Evolutionary conservation across 2,113 vertebrate genomes (phyloP), one percentile per base, ranked within the genome.

Genomic region (Oryzias curvinotus): DNA sequence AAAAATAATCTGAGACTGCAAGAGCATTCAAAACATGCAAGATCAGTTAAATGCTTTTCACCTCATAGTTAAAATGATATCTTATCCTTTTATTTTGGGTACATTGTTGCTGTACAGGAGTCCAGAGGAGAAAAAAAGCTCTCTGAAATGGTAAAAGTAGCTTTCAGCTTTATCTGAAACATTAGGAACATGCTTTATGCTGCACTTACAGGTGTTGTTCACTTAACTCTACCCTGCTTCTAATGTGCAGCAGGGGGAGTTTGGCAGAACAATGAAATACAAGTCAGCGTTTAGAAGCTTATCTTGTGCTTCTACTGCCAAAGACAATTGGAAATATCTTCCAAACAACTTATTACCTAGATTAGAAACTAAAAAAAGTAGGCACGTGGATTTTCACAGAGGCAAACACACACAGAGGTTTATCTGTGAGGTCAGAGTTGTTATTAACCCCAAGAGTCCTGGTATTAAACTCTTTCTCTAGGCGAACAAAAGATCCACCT

Each of bases 401-500:
- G 17, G 19, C 62, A 65, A 50, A 71, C 19, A 68, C 69, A 73
- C 73, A 70, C 56, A 63, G 54, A 68, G 54, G 59, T 79, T 88
- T 90, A 90, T 89, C 85, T 77, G 57, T n/a, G 28, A 78, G 87
- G 88, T 89, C 88, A 87, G 82, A 81, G 62, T 75, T 79, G 80
- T 82, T 82, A 91, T 89, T 91, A 90, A 90, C 89, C 86, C 73
- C 86, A 0, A 19, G 63, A 75, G 81, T 69, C 65, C 63, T 52
- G 50, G 68, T 74, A 78, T 83, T 83, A 81, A 83, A 85, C 51
- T 77, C 72, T 69, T 69, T 66, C 62, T 81, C 64, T 67, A 57
- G 57, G 80, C 57, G 8, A 73, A 85, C 82, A 83, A 86, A 87
- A 82, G 77, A 74, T 69, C 60, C 67, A 70, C 63, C 81, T 75